Base-by-base conservation (phyloP, 2,797 vertebrate genomes). In the Odontamblyopus lacepedii region DNA sequence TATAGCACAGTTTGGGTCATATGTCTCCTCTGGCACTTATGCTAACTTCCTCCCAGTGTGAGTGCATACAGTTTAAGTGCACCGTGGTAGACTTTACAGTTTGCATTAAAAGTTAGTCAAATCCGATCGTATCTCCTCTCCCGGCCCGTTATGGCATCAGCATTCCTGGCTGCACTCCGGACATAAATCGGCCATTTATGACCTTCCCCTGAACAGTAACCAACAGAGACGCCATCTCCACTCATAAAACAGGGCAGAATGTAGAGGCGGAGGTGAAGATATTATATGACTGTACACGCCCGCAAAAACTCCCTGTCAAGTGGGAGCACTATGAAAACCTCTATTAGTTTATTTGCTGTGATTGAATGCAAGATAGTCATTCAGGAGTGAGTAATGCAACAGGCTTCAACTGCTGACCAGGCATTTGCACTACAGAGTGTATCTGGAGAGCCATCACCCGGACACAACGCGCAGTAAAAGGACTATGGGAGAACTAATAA, bases 181-280 rank as follows among this genome's bases (percentile, higher is more conserved):
- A 84, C 83, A 92, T 91, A 88, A 91, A 91, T 89, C 69, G 71
- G 30, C 80, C 67, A 71, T 91, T 92, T 91, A 91, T 85, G 87
- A 89, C 86, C 79, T 80, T 81, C 78, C 75, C 69, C 76, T 75
- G 79, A 85, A 88, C 88, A 71, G 87, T 91, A 90, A 90, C 90
- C 89, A 91, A 91, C 78, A 73, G 87, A 87, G 85, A 83, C 81
- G 65, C 69, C 62, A 66, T 72, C 78, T 86, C 74, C 5, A 76
- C 82, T 84, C 83, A 69, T 89, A 87, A 90, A 87, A 63, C 30
- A 38, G 65, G 74, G 38, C 77, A 65, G 82, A 70, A 86, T 75
- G 81, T 79, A 73, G 68, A 83, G 67, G 75, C 81, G 73, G 78
- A 86, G 80, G 81, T 83, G 76, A 78, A 83, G 73, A 83, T 77